Conservation (phyloP, 2,113 vertebrate species). For the Tringa solitaria region DNA sequence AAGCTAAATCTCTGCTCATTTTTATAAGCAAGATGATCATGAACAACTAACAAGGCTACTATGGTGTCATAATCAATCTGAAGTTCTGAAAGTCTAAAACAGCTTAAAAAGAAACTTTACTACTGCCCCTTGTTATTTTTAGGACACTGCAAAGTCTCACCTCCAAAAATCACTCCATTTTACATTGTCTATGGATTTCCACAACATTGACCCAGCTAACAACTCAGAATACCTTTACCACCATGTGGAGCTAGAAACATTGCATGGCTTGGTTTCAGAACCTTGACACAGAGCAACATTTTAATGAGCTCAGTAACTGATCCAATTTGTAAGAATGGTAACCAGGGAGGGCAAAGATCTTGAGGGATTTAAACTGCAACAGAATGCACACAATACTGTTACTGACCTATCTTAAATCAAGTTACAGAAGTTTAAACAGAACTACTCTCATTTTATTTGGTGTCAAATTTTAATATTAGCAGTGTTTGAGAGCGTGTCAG, state of each 20-base stretch:
- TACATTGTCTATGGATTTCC: not conserved
- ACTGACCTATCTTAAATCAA: not conserved
- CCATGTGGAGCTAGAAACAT: not conserved
- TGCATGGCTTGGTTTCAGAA: not conserved
- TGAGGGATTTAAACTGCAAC: not conserved
- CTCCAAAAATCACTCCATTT: not conserved
- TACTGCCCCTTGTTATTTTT: not conserved
- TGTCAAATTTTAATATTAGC: not conserved
- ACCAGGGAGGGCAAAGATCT: not conserved
- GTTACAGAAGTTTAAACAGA: rapidly evolving
- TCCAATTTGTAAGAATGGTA: not conserved
- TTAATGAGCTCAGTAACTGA: not conserved
- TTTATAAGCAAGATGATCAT: not conserved
- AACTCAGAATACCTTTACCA: not conserved
- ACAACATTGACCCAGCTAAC: rapidly evolving
- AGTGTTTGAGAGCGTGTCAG: not conserved
- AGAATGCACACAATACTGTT: not conserved
- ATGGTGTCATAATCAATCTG: rapidly evolving
- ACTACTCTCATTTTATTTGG: not conserved
- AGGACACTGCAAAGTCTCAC: not conserved
- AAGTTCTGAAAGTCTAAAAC: not conserved
- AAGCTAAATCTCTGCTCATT: not conserved
- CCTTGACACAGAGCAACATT: not conserved
- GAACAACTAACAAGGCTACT: not conserved
- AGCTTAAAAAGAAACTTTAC: not conserved